Percentiles rank a stretch among this genome's conserved stretches.
phyloP scores from a whole-genome alignment of 35 echinoderm and acorn worm genomes.

The Heliocidaris erythrogramma region DNA sequence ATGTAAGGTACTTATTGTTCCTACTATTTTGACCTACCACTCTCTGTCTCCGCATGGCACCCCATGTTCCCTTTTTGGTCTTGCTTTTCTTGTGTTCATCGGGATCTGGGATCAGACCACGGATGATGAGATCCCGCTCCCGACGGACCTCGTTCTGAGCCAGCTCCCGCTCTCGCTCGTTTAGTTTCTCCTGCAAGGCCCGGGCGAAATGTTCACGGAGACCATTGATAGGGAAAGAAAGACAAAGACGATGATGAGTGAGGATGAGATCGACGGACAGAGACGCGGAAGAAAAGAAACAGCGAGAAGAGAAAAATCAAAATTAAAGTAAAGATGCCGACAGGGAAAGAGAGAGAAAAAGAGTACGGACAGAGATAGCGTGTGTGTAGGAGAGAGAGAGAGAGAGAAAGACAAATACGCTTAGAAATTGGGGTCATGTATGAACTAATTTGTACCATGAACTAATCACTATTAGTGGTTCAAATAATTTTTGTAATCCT shows the following conservation, averaged over 20 bases:
- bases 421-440: too few relatives aligned
- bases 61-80: neutral
- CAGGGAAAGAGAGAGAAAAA: neutral
- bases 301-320: neutral
- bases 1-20: too few relatives aligned
- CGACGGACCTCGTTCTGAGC: constrained; percentile 38
- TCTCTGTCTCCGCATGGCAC: neutral
- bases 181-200: neutral
- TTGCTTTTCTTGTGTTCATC: constrained; percentile 19
- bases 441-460: too few relatives aligned
- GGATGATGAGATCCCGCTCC: constrained; percentile 41
- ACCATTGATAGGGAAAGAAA: neutral
- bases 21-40: neutral
- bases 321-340: neutral
- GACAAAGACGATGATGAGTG: neutral
- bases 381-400: neutral
- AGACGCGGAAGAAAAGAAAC: too few relatives aligned
- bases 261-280: too few relatives aligned
- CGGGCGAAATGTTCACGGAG: neutral
- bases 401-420: too few relatives aligned
- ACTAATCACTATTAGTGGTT: too few relatives aligned
- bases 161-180: constrained; percentile 17
- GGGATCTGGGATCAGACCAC: constrained; percentile 20
- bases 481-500: too few relatives aligned
- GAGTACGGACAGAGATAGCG: neutral